Base-by-base conservation (phyloP, 1,140 invertebrate genomes). In the Anastatus disparis region DNA sequence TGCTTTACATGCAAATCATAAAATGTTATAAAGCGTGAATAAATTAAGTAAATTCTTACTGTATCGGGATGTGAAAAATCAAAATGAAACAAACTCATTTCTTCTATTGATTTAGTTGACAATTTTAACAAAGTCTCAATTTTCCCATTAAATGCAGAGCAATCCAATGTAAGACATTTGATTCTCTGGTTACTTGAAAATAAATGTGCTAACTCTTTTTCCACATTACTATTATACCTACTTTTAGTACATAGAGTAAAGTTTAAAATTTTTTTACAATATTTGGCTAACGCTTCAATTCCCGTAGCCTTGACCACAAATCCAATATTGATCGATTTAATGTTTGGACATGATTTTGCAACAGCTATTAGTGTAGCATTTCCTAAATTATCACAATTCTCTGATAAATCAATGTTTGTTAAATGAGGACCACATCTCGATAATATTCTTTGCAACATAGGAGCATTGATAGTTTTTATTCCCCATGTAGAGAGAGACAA, bases 161-260 rank as follows among this genome's bases (percentile, higher is more conserved):
- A 52, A 55, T 55, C 8, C 17, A 82, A 73, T 68, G 72, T 71
- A 1, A 85, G 29, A 59, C 61, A 77, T 29, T 69, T 67, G 10
- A 85, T 59, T 17, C 81, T 78, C 26, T 35, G 61, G 62, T 81
- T 81, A n/a, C n/a, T n/a, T n/a, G n/a, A n/a, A n/a, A n/a, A n/a
- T n/a, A n/a, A n/a, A n/a, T n/a, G n/a, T n/a, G 75, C 74, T 7
- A 85, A 68, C 56, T 83, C 77, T 7, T 55, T 55, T n/a, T n/a
- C 13, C n/a, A 65, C 75, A 27, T 84, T 80, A 46, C 77, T 79
- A 1, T 71, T 50, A 0, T n/a, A n/a, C n/a, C n/a, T 70, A 67
- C 0, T 77, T 10, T 55, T 10, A 53, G n/a, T 77, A 48, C 82
- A 24, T 2, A 52, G 63, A 40, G 48, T 74, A 4, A 85, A 73